phyloP scores from a whole-genome alignment of 1,140 invertebrate species.

The Rhopalosiphum maidis region DNA sequence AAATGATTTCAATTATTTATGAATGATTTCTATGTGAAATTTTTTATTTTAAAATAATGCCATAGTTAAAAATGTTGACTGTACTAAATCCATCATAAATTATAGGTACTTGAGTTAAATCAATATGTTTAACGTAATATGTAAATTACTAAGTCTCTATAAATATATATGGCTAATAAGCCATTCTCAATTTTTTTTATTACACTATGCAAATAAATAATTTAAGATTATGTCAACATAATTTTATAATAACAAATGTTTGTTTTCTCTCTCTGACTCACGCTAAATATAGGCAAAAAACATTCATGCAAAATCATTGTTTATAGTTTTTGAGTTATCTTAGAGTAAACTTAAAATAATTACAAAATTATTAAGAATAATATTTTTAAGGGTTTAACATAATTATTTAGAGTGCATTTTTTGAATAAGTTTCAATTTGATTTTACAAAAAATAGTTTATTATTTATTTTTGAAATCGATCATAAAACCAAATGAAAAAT shows the following conservation, averaged over 20 bases:
- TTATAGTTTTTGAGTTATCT: neutral
- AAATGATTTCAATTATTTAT: neutral
- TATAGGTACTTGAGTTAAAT: neutral
- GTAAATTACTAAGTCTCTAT: neutral
- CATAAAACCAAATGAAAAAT: neutral
- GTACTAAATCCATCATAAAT: neutral
- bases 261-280: neutral
- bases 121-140: neutral
- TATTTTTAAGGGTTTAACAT: neutral
- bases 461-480: neutral
- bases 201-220: neutral
- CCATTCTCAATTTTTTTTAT: neutral
- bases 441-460: neutral
- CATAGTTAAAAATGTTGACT: neutral
- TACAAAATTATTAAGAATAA: neutral
- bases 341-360: neutral
- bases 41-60: neutral
- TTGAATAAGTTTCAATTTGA: neutral
- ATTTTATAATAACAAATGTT: neutral
- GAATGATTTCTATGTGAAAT: no score
- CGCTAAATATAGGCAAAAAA: neutral
- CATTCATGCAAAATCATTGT: neutral
- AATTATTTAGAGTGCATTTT: neutral
- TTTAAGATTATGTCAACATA: neutral
- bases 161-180: neutral